Conservation (phyloP, 2,888 invertebrate genomes). For the Alviniconcha strummeri region DNA sequence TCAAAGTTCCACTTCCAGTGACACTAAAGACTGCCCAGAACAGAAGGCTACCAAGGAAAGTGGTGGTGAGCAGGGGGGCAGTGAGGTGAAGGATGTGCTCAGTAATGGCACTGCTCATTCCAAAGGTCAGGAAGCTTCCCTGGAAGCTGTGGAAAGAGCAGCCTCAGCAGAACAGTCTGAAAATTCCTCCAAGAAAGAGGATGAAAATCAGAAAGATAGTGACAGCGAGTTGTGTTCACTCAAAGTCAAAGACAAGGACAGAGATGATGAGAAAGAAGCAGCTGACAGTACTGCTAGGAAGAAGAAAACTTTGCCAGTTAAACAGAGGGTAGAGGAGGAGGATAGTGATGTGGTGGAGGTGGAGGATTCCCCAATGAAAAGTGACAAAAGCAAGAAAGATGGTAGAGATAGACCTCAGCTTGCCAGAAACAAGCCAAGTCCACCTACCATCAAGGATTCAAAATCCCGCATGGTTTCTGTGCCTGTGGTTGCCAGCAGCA, state of each 20-base stretch:
- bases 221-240: background rate
- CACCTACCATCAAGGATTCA: background rate
- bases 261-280: slow-evolving; percentile 4
- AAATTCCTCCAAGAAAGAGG: background rate
- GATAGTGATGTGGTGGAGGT: slow-evolving; percentile 22
- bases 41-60: background rate
- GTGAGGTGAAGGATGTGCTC: background rate
- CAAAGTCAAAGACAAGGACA: background rate
- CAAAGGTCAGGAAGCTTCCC: too few species aligned
- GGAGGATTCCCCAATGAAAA: slow-evolving; percentile 4
- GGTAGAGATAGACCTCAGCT: too few species aligned
- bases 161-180: background rate
- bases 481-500: background rate
- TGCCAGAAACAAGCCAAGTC: too few species aligned
- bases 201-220: background rate
- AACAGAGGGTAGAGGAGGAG: background rate
- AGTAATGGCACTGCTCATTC: too few species aligned
- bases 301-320: slow-evolving; percentile 1
- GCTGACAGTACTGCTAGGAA: slow-evolving; percentile 25
- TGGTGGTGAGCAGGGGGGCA: background rate
- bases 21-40: background rate
- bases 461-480: background rate
- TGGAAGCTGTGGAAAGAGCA: too few species aligned
- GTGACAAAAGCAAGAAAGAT: too few species aligned
- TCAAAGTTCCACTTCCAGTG: background rate